Percentiles rank a stretch among this genome's conserved stretches.
Evolutionary conservation across 2,888 invertebrate genomes (phyloP).

Genomic region (Exocentrus adspersus): DNA sequence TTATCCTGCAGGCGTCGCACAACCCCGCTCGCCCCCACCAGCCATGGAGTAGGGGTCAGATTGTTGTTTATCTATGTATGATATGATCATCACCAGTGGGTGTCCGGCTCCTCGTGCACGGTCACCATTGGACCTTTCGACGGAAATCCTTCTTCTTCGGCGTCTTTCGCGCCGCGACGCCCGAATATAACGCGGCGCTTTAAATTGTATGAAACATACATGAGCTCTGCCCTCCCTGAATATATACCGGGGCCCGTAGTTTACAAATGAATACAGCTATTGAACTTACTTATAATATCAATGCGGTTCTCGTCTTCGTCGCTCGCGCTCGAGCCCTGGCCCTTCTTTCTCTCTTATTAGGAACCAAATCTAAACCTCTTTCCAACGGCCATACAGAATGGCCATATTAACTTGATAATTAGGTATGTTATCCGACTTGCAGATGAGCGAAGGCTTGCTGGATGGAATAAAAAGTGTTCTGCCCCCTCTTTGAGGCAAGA

Average conservation of each 20-base stretch:
- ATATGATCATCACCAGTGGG: constrained; percentile 38
- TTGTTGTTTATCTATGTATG: constrained; percentile 43
- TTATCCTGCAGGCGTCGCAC: not conserved
- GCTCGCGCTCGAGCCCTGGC: constrained; percentile 40
- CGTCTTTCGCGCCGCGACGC: constrained; percentile 54
- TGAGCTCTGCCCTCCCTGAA: constrained; percentile 66
- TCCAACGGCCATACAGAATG: constrained; percentile 73
- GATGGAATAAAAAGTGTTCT: constrained; percentile 78
- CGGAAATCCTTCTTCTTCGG: constrained; percentile 55
- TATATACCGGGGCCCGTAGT: constrained; percentile 67
- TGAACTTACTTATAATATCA: constrained; percentile 78
- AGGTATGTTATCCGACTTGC: constrained; percentile 90
- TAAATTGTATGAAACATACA: constrained; percentile 71
- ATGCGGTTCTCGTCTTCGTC: constrained; percentile 66
- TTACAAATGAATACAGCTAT: constrained; percentile 79
- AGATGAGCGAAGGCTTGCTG: constrained; percentile 81
- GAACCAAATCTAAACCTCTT: constrained; percentile 65
- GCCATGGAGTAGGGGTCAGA: constrained; percentile 29
- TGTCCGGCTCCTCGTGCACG: constrained; percentile 35
- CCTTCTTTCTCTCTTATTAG: constrained; percentile 62
- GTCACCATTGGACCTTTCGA: constrained; percentile 47
- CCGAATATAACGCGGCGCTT: constrained; percentile 64
- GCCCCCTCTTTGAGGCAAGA: constrained; percentile 67
- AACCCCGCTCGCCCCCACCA: constrained; percentile 34
- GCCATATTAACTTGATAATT: constrained; percentile 92